phyloP scores from a whole-genome alignment of 2,797 vertebrate species.

The Takifugu rubripes region DNA sequence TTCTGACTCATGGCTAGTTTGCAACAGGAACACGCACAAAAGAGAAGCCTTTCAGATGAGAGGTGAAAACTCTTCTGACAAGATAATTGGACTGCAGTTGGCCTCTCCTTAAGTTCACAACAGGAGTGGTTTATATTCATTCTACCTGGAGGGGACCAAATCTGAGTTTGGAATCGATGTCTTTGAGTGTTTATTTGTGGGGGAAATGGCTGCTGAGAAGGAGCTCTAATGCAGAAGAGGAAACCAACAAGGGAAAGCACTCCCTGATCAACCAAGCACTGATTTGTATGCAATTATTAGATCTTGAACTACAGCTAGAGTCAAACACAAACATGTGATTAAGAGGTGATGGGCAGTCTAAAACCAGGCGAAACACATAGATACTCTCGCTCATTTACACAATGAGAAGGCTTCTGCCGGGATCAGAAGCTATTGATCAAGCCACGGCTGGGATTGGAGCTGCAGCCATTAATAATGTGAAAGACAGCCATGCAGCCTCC shows the following conservation, averaged over 20 bases:
- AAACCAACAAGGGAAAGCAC: no score
- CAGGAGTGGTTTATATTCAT: no score
- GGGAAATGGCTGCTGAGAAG: background rate
- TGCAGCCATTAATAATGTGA: slow-evolving; percentile 54
- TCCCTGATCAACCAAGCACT: slow-evolving; percentile 5
- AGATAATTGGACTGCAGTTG: no score
- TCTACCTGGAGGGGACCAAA: background rate
- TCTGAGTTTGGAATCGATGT: background rate
- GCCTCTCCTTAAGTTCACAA: no score
- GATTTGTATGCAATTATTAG: background rate
- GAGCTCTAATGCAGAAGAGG: no score
- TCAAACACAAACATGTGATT: background rate
- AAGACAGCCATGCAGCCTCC: slow-evolving; percentile 57
- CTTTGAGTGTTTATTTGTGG: background rate
- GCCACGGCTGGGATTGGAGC: slow-evolving; percentile 41
- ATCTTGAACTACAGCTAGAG: no score
- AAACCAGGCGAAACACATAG: background rate
- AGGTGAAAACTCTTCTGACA: no score
- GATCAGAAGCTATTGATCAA: slow-evolving; percentile 53
- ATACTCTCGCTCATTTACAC: background rate
- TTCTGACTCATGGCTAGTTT: no score
- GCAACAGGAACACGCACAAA: no score
- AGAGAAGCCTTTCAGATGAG: no score
- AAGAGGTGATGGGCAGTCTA: background rate
- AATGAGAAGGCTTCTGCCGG: slow-evolving; percentile 20